phyloP scores from a whole-genome alignment of 2,797 vertebrate genomes.

The Pseudochirops corinnae region DNA sequence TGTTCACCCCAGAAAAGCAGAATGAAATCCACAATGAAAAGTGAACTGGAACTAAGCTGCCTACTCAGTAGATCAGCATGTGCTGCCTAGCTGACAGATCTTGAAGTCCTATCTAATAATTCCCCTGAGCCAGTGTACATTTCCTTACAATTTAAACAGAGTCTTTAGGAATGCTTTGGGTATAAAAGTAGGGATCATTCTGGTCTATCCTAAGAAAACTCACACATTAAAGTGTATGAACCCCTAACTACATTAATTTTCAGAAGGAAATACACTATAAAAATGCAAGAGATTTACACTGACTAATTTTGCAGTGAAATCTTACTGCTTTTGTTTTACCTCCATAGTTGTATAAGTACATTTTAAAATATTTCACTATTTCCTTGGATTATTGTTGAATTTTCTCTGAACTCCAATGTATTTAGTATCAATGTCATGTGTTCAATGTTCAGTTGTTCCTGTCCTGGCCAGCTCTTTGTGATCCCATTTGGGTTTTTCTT shows the following conservation, averaged over 20 bases:
- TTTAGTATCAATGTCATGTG: neutral
- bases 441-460: neutral
- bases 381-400: neutral
- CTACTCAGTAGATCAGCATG: neutral
- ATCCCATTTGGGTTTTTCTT: neutral
- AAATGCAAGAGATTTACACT: neutral
- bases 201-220: neutral
- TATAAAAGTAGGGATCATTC: neutral
- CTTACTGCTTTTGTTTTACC: neutral
- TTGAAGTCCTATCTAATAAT: neutral
- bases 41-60: constrained; percentile 1
- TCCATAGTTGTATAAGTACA: neutral
- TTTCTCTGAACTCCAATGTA: neutral
- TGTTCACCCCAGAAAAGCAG: neutral
- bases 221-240: neutral
- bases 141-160: neutral
- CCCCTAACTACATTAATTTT: neutral
- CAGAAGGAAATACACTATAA: neutral
- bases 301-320: neutral
- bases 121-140: neutral
- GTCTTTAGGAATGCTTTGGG: neutral
- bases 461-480: neutral
- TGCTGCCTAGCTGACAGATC: neutral
- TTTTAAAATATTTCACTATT: neutral
- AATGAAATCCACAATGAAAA: neutral